Conservation (phyloP, 2,113 vertebrate genomes). For the Reinhardtius hippoglossoides region DNA sequence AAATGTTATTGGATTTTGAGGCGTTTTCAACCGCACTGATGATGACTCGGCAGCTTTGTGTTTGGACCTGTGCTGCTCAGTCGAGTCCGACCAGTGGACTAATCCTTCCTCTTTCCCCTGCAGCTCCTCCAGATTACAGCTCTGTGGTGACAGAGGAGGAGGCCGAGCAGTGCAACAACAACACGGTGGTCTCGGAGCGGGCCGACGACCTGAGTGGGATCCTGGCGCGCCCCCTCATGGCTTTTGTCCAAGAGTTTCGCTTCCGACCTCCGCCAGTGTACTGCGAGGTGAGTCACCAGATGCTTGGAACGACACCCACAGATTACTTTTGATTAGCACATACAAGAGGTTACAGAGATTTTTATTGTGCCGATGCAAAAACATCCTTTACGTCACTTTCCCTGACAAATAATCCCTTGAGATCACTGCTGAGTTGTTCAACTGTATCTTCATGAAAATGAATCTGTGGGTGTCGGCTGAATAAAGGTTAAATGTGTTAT, state of each 20-base stretch:
- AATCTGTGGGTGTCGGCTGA: conserved; percentile 4
- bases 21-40: conserved; percentile 25
- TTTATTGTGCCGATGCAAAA: not conserved
- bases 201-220: conserved; percentile 78
- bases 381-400: not conserved
- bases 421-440: conserved; percentile 5
- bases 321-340: not conserved
- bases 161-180: conserved; percentile 62
- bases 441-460: conserved; percentile 8
- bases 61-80: conserved; percentile 34
- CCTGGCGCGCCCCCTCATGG: conserved; percentile 87
- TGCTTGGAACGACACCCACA: not conserved
- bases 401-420: not conserved
- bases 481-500: not conserved
- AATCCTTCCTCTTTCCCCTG: conserved; percentile 17
- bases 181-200: conserved; percentile 44
- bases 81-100: conserved; percentile 30
- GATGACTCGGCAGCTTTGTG: conserved; percentile 45
- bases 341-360: not conserved
- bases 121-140: conserved; percentile 94
- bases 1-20: not conserved
- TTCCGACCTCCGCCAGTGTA: conserved; percentile 93
- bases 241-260: conserved; percentile 94
- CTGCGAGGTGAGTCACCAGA: conserved; percentile 85
- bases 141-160: conserved; percentile 86